A percentile compares a stretch with the other conserved stretches of the same genome.
These are phyloP conservation scores for Nomada ruficornis DNA, from an alignment of 2,888 invertebrate genomes.

Conservation along the genomic window DNA sequence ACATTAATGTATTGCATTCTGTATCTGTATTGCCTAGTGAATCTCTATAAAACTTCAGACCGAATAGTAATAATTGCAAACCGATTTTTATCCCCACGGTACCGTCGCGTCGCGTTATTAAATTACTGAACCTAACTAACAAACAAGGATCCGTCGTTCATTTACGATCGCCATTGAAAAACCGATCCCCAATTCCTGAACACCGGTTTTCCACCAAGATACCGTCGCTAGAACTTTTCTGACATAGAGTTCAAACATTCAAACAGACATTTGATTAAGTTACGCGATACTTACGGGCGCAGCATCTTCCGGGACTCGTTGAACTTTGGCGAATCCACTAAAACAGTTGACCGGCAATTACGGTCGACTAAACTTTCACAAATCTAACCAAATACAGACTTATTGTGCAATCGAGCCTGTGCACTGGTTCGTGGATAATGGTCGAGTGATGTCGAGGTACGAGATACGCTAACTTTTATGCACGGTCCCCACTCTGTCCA, in stretches of 20 bases:
- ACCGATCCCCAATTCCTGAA: background rate
- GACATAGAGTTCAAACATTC: background rate
- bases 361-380: constrained; percentile 50
- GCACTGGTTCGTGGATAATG: constrained; percentile 23
- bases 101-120: background rate
- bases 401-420: constrained; percentile 1
- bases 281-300: constrained; percentile 58
- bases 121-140: background rate
- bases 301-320: constrained; percentile 40
- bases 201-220: background rate
- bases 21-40: no score
- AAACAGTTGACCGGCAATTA: constrained; percentile 26
- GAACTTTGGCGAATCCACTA: constrained; percentile 15
- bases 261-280: background rate
- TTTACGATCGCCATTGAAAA: background rate
- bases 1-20: no score
- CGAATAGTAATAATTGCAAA: background rate
- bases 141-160: background rate
- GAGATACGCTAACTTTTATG: constrained; percentile 65
- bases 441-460: constrained; percentile 50
- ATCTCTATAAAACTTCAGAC: no score
- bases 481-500: constrained; percentile 56
- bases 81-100: background rate
- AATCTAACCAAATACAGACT: background rate
- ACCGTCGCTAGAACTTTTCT: background rate